phyloP scores from a whole-genome alignment of 2,797 vertebrate genomes.

The Perdix hodgsoniae region DNA sequence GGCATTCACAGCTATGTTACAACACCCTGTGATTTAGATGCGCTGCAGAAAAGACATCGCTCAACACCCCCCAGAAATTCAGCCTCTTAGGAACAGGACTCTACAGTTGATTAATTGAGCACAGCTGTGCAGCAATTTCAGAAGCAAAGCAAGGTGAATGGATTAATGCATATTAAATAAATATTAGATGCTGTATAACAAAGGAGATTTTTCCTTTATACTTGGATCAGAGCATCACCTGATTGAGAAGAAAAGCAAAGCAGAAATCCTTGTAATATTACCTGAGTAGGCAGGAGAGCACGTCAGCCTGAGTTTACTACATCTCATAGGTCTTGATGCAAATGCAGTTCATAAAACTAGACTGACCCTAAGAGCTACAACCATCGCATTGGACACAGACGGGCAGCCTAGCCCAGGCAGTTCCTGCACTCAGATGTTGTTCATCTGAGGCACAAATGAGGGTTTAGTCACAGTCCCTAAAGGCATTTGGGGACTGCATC shows the following conservation, averaged over 20 bases:
- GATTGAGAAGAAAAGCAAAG: neutral
- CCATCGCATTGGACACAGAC: neutral
- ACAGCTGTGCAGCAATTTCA: neutral
- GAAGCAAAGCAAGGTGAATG: neutral
- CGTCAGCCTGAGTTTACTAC: neutral
- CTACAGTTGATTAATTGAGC: neutral
- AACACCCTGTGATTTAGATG: neutral
- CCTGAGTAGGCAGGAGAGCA: neutral
- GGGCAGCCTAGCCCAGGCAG: neutral
- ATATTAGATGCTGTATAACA: neutral
- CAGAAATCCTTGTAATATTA: neutral
- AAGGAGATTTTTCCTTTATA: neutral
- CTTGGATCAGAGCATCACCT: neutral
- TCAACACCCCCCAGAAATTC: neutral
- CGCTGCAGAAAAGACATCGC: neutral
- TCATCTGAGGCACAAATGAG: neutral
- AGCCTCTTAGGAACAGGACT: neutral
- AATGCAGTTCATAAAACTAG: neutral
- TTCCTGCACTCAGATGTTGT: neutral
- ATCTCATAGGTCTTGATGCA: neutral
- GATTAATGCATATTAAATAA: neutral
- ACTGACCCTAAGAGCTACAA: accelerated
- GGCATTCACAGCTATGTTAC: neutral
- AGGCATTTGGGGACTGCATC: neutral
- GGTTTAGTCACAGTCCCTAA: constrained; percentile 18